phyloP scores from a whole-genome alignment of 2,113 vertebrate genomes.

The Stictonetta naevosa region DNA sequence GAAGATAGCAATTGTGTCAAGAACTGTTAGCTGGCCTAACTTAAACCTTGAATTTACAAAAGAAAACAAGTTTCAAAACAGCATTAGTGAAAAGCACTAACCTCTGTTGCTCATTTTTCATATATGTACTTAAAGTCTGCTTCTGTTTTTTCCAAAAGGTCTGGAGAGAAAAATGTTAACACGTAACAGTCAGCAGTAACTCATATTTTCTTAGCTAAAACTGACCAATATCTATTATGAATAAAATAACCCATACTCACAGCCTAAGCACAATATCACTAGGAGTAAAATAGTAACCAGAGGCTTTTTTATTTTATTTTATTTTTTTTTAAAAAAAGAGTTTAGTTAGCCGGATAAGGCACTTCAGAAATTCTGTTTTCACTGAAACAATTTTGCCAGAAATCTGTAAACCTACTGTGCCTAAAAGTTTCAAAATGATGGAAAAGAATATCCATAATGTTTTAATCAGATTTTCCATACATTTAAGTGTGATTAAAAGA shows the following conservation, averaged over 20 bases:
- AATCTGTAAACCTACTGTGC: background rate
- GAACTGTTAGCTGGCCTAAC: background rate
- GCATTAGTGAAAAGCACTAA: conserved; percentile 56
- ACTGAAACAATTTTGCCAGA: background rate
- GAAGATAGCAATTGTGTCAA: background rate
- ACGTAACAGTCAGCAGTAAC: background rate
- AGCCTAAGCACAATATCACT: background rate
- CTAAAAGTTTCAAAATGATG: background rate
- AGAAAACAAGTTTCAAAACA: background rate
- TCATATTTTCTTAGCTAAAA: background rate
- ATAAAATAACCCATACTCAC: background rate
- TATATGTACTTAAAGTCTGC: conserved; percentile 61
- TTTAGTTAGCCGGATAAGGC: background rate
- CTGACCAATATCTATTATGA: background rate
- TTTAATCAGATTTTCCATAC: background rate
- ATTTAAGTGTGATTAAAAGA: background rate
- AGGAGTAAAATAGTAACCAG: background rate
- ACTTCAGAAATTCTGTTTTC: background rate
- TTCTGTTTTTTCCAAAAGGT: conserved; percentile 74
- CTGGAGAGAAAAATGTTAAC: conserved; percentile 61
- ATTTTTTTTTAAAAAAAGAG: background rate
- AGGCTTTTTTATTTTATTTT: too few species aligned
- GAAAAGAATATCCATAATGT: background rate
- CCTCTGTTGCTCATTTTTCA: conserved; percentile 77
- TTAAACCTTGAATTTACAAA: background rate